phyloP scores from a whole-genome alignment of 1,140 invertebrate genomes.

The Cotesia chilonis region DNA sequence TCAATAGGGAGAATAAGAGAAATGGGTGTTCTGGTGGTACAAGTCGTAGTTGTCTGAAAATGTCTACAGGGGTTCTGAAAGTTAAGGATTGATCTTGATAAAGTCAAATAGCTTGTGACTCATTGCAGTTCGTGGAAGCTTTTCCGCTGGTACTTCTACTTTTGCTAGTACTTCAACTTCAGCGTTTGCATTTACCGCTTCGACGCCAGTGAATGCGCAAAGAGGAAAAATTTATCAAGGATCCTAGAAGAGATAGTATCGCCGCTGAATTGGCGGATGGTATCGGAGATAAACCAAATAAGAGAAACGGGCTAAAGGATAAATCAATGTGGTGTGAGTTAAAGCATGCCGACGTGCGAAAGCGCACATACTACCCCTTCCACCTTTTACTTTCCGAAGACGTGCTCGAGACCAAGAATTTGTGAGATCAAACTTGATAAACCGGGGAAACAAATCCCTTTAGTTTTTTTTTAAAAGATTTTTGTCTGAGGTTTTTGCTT shows the following conservation, averaged over 20 bases:
- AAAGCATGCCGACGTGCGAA: conserved; percentile 16
- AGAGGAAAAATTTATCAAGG: conserved; percentile 12
- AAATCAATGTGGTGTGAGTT: conserved; percentile 23
- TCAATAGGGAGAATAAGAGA: conserved; percentile 19
- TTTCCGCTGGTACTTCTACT: background rate
- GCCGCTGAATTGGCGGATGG: conserved; percentile 16
- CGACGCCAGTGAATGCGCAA: background rate
- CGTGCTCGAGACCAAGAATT: conserved; percentile 12
- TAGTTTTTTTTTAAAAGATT: background rate
- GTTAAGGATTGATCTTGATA: conserved; percentile 38
- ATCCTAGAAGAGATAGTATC: conserved; percentile 14
- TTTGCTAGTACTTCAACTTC: background rate
- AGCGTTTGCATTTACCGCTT: background rate
- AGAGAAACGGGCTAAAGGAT: conserved; percentile 6
- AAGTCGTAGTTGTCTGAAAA: conserved; percentile 18
- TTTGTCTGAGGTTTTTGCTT: background rate
- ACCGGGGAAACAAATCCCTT: conserved; percentile 19
- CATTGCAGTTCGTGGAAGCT: conserved; percentile 28
- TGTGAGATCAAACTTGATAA: conserved; percentile 18
- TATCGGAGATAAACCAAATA: background rate
- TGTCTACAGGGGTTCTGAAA: conserved; percentile 21
- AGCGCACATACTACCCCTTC: conserved; percentile 14
- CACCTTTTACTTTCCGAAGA: background rate
- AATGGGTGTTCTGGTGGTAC: conserved; percentile 3
- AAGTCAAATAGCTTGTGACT: conserved; percentile 40